Evolutionary conservation across 2,113 vertebrate genomes (phyloP).

Genomic region (Pycnonotus jocosus): DNA sequence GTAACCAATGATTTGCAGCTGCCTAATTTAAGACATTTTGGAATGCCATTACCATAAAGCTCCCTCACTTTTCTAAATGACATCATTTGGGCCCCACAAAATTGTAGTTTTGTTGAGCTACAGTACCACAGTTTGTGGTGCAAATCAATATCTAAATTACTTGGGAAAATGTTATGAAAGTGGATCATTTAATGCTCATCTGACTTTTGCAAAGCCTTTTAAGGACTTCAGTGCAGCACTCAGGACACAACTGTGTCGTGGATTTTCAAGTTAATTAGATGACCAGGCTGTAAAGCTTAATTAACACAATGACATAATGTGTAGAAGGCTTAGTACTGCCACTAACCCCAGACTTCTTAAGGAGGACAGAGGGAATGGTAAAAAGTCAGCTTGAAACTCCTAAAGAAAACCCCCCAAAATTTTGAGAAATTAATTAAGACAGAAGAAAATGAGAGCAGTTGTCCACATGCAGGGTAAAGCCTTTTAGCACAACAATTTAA

Average conservation of each 20-base stretch:
- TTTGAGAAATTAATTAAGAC: not conserved
- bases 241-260: not conserved
- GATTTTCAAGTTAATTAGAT: not conserved
- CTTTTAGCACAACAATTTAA: not conserved
- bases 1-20: not conserved
- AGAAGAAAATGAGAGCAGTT: not conserved
- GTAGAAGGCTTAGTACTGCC: not conserved
- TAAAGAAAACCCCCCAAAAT: not conserved
- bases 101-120: not conserved
- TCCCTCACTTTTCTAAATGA: not conserved
- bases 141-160: not conserved
- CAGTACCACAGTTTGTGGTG: not conserved
- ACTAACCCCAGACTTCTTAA: not conserved
- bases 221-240: not conserved
- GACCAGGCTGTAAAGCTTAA: not conserved
- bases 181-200: not conserved
- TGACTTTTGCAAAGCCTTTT: not conserved
- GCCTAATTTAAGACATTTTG: not conserved
- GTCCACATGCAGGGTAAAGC: not conserved
- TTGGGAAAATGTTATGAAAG: not conserved
- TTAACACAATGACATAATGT: not conserved
- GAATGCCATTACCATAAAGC: not conserved
- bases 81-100: not conserved
- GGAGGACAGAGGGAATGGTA: not conserved
- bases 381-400: not conserved